Conservation (phyloP, 2,888 invertebrate genomes). For the Acanthopleura granulata region DNA sequence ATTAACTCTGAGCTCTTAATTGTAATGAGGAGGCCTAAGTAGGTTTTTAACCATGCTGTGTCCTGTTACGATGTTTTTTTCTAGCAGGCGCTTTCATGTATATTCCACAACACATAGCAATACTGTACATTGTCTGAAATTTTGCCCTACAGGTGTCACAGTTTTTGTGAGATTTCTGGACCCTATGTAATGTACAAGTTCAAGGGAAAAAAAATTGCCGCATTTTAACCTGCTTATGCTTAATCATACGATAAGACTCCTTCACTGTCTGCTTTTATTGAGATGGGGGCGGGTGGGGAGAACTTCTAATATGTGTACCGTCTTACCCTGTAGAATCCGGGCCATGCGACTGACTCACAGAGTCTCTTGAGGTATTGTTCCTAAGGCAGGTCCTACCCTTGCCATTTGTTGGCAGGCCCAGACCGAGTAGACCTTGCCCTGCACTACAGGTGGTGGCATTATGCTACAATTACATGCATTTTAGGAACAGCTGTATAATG, state of each 20-base stretch:
- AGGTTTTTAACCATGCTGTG: neutral
- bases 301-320: conserved; percentile 6
- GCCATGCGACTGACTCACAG: neutral
- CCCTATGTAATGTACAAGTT: no score
- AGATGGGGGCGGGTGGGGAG: neutral
- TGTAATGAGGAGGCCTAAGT: conserved; percentile 15
- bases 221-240: neutral
- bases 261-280: neutral
- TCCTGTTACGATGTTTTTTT: neutral
- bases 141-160: no score
- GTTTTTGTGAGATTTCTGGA: no score
- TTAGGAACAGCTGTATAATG: no score
- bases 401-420: neutral
- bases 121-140: no score
- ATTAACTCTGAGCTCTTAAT: neutral
- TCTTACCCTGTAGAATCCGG: conserved; percentile 11
- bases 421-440: neutral
- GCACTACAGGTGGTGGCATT: conserved; percentile 3
- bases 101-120: no score
- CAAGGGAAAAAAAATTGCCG: neutral
- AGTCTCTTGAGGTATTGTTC: conserved; percentile 1
- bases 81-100: no score
- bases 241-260: conserved; percentile 4
- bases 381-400: neutral
- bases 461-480: neutral